Conservation (phyloP, 1,140 invertebrate genomes). For the Mizuhopecten yessoensis region DNA sequence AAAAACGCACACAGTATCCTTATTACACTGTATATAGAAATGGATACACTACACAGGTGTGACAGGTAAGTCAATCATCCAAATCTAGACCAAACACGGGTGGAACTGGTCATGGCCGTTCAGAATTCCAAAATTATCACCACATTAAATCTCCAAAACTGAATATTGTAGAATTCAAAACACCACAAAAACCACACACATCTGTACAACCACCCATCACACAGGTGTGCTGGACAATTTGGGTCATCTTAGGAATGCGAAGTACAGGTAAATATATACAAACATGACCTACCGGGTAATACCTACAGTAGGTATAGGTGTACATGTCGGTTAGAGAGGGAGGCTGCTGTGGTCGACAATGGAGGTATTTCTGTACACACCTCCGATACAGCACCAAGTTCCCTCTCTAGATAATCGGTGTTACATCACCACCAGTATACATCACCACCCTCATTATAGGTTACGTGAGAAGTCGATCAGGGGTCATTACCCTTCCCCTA, state of each 20-base stretch:
- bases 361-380: neutral
- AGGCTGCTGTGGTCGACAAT: neutral
- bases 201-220: neutral
- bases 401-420: neutral
- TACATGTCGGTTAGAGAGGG: neutral
- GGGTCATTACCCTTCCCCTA: too few relatives aligned
- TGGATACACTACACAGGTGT: neutral
- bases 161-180: neutral
- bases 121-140: neutral
- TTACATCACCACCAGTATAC: neutral
- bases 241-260: neutral
- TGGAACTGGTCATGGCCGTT: neutral
- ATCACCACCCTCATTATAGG: neutral
- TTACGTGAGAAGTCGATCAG: neutral
- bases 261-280: neutral
- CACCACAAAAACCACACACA: neutral
- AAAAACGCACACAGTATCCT: too few relatives aligned
- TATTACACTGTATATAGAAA: neutral
- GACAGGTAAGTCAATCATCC: neutral
- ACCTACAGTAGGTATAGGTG: conserved; percentile 8
- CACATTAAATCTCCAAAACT: neutral
- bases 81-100: neutral
- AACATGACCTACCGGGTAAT: neutral
- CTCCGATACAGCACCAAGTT: neutral
- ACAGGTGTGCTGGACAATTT: neutral